Evolutionary conservation across 2,797 vertebrate genomes (phyloP), one percentile per base, ranked within the genome.

Genomic region (Sitta carolinensis): DNA sequence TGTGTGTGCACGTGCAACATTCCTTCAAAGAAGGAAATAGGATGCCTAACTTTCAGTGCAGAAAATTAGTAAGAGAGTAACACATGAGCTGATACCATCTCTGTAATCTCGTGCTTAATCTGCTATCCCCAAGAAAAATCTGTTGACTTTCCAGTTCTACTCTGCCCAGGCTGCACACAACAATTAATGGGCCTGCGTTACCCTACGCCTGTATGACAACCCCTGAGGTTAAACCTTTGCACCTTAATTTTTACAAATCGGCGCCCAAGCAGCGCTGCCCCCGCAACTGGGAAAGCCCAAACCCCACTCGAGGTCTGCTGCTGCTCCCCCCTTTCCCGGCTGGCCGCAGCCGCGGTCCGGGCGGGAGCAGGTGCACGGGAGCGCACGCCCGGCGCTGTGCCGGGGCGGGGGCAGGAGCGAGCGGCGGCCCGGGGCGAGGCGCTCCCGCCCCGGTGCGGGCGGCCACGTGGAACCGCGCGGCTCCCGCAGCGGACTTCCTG

Each of bases 401-500:
- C 51, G 66, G 81, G 68, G 38, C 47, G 42, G 78, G 61, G 14
- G 45, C 64, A 17, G 61, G 32, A 27, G 51, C 34, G 20, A 55
- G 54, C 68, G 47, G 78, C 42, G n/a, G n/a, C 54, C 38, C 74
- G 74, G 76, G 61, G 66, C 55, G 70, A 61, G 80, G 51, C n/a
- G 55, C 89, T 80, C 73, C 78, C 79, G 82, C 87, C 74, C 67
- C 36, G 94, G 93, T 95, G 92, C 84, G 90, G 91, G 90, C 94
- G 95, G 97, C 96, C 97, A 98, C 97, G 97, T 98, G 97, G 97
- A 98, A 95, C 91, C 62, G 94, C 59, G 94, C 91, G 26, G 88
- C 89, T 29, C 94, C 80, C 5, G 94, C 93, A 9, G 91, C 87
- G 16, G 83, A 97, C 97, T 98, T 98, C 97, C 98, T 97, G 96